Evolutionary conservation across 2,888 invertebrate species (phyloP).

Genomic region (Apamea anceps): DNA sequence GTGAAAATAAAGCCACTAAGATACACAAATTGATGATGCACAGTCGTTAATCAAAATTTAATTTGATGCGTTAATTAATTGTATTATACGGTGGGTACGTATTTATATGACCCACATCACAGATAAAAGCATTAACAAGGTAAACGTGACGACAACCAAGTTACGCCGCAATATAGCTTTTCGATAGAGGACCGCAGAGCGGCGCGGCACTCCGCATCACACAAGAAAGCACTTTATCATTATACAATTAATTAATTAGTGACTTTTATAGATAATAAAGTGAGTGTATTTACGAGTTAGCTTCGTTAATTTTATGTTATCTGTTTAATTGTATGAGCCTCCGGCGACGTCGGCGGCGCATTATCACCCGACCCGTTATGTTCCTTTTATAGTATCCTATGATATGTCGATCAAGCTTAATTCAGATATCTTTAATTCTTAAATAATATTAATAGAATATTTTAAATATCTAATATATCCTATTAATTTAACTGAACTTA

Average conservation of each 20-base stretch:
- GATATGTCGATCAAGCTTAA: slow-evolving; percentile 70
- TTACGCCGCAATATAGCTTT: slow-evolving; percentile 78
- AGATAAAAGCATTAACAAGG: slow-evolving; percentile 77
- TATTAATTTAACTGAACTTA: slow-evolving; percentile 28
- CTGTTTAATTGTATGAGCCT: slow-evolving; percentile 85
- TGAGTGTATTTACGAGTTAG: slow-evolving; percentile 86
- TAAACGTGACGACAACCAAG: slow-evolving; percentile 79
- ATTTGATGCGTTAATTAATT: slow-evolving; percentile 70
- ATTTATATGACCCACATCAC: slow-evolving; percentile 73
- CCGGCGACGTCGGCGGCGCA: slow-evolving; percentile 73
- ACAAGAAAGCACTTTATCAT: slow-evolving; percentile 85
- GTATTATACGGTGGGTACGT: slow-evolving; percentile 68
- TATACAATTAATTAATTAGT: slow-evolving; percentile 89
- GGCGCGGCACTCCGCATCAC: slow-evolving; percentile 71
- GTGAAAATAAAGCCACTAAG: slow-evolving; percentile 43
- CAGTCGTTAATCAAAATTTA: slow-evolving; percentile 43
- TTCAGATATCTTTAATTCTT: slow-evolving; percentile 65
- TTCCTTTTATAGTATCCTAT: slow-evolving; percentile 69
- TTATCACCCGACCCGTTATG: slow-evolving; percentile 70
- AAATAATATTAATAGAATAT: slow-evolving; percentile 39
- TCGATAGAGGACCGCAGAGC: slow-evolving; percentile 71
- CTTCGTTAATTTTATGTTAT: slow-evolving; percentile 88
- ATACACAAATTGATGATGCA: slow-evolving; percentile 50
- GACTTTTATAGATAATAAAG: slow-evolving; percentile 89
- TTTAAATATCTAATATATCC: slow-evolving; percentile 24